These are phyloP conservation scores for Hydropotes inermis DNA, from an alignment of 2,113 vertebrate species.

Conservation along the genomic window DNA sequence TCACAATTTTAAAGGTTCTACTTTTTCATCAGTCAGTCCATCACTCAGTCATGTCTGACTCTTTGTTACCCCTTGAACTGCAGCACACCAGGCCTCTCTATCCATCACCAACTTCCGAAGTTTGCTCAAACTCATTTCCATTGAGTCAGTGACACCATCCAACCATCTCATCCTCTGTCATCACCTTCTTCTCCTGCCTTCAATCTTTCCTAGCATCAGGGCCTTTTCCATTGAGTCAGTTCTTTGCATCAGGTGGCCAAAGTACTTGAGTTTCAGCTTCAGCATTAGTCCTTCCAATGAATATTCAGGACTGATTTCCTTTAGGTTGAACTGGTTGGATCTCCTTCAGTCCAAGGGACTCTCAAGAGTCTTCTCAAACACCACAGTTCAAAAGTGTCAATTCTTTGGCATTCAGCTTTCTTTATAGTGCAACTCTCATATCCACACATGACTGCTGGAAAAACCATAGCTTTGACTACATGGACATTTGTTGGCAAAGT, in stretches of 20 bases:
- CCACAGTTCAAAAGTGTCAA: not conserved
- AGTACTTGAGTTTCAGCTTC: not conserved
- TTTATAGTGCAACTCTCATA: not conserved
- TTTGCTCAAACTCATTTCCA: not conserved
- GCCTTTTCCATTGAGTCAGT: not conserved
- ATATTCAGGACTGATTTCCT: not conserved
- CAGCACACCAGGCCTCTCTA: not conserved
- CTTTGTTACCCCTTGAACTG: not conserved
- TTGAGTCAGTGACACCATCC: not conserved
- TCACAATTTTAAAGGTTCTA: not conserved
- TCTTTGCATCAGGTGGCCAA: not conserved
- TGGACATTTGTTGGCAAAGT: not conserved
- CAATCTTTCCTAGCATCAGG: not conserved
- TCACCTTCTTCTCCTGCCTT: not conserved
- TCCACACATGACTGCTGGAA: not conserved
- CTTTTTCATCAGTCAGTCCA: not conserved
- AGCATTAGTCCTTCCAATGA: not conserved
- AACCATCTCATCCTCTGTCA: not conserved
- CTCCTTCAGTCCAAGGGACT: not conserved
- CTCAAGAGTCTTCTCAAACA: not conserved
- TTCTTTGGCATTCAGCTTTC: not conserved
- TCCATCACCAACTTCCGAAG: not conserved
- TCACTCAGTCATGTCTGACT: not conserved
- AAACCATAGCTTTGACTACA: not conserved
- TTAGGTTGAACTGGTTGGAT: not conserved